Evolutionary conservation across 92 coral and sea anemone species (phyloP).

Genomic region (Umimayanthus chanpuru): DNA sequence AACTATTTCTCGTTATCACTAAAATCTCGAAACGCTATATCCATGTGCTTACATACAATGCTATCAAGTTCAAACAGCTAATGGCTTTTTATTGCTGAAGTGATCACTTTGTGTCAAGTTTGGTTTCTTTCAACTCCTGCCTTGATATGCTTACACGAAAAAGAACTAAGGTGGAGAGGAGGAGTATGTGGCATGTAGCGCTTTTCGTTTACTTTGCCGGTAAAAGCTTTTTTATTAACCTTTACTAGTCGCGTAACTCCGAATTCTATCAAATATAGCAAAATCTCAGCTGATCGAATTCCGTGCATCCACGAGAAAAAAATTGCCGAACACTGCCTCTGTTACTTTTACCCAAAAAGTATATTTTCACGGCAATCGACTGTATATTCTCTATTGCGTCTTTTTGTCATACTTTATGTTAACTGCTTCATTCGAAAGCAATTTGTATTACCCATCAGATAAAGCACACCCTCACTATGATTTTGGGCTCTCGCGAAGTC

Average conservation of each 20-base stretch:
- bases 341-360: neutral
- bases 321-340: neutral
- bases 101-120: neutral
- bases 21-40: slow-evolving; percentile 26
- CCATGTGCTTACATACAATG: slow-evolving; percentile 3
- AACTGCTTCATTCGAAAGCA: no score
- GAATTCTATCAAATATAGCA: neutral
- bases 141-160: neutral
- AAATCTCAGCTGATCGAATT: neutral
- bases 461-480: neutral
- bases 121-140: neutral
- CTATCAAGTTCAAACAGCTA: slow-evolving; percentile 23
- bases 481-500: no score
- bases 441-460: no score
- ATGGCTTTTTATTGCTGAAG: slow-evolving; percentile 30
- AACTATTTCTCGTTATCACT: slow-evolving; percentile 30
- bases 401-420: no score
- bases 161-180: neutral
- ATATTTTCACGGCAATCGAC: neutral
- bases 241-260: neutral
- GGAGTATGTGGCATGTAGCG: neutral
- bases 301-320: neutral
- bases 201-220: no score
- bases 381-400: no score
- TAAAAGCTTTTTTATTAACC: neutral